Percentiles rank a stretch among this genome's conserved stretches.
Evolutionary conservation across 2,888 invertebrate genomes (phyloP).

Genomic region (Drosophila birchii): DNA sequence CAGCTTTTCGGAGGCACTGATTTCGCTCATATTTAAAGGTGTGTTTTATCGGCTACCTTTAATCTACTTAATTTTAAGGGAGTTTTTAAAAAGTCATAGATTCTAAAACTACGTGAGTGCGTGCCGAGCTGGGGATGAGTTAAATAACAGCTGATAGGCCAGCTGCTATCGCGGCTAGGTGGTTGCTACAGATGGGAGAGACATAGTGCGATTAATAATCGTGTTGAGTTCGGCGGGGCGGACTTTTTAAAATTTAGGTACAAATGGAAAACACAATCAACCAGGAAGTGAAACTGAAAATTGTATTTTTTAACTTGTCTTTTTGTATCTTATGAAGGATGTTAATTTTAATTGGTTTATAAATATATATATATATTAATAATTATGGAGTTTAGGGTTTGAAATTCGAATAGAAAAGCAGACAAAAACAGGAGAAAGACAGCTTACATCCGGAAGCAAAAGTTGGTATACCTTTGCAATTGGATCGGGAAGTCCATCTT

Average conservation of each 20-base stretch:
- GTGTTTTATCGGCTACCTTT: neutral
- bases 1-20: constrained; percentile 83
- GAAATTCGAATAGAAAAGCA: neutral
- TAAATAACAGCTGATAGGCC: constrained; percentile 39
- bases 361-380: neutral
- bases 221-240: constrained; percentile 47
- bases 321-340: neutral
- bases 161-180: constrained; percentile 45
- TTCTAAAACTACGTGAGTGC: constrained; percentile 28
- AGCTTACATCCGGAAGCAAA: too few species aligned
- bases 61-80: constrained; percentile 20
- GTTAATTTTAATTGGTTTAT: neutral
- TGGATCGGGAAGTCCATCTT: too few species aligned
- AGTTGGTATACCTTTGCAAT: too few species aligned
- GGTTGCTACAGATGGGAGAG: constrained; percentile 41
- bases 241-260: constrained; percentile 34
- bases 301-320: neutral
- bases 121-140: constrained; percentile 33
- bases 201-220: constrained; percentile 11
- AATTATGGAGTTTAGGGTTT: neutral
- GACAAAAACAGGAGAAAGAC: too few species aligned
- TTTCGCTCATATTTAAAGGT: constrained; percentile 46
- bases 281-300: neutral
- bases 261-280: neutral
- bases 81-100: constrained; percentile 9